Evolutionary conservation across 2,797 vertebrate genomes (phyloP), one percentile per base, ranked within the genome.

Genomic region (Arctocebus calabarensis): DNA sequence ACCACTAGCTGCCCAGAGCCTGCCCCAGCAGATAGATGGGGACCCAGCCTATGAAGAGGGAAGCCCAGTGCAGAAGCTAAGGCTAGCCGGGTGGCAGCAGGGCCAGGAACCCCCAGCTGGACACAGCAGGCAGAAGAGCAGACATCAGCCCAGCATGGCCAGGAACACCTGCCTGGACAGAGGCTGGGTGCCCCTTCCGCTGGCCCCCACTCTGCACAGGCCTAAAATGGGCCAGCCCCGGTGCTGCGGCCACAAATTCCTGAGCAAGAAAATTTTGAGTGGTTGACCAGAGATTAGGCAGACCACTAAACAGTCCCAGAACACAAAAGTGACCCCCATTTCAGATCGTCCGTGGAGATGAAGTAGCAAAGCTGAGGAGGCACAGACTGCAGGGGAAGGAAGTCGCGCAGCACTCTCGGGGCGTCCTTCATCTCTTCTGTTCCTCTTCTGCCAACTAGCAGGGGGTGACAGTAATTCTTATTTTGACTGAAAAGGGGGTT

Each of bases 11-110:
- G 40, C 81, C 34, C 14, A 22, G 61, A 2, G 73, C 89, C 64
- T 45, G 20, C 57, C 64, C 37, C 57, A 14, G 68, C 61, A 62
- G 88, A 84, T 68, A 22, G 34, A 13, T 23, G 0, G 62, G 93
- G 78, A 94, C 84, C 25, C 27, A 40, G 59, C 59, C 74, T 27
- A 48, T 75, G 81, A 57, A 61, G 43, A 74, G 70, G 88, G 90
- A 86, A 91, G 25, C 34, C 86, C 34, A 11, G 55, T 29, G 12
- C 8, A n/a, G 55, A 29, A 43, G 32, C 5, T 2, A 8, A 52
- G 77, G 59, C 40, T 4, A 12, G 83, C 79, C 34, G 79, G 27
- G 23, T 27, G 84, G 27, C 20, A 92, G 57, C 7, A 45, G 29
- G 37, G 32, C 75, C 57, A 22, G 77, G 75, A 43, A 16, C 73